Evolutionary conservation across 2,888 invertebrate species (phyloP), one percentile per base, ranked within the genome.

Genomic region (Cheilosia vernalis): DNA sequence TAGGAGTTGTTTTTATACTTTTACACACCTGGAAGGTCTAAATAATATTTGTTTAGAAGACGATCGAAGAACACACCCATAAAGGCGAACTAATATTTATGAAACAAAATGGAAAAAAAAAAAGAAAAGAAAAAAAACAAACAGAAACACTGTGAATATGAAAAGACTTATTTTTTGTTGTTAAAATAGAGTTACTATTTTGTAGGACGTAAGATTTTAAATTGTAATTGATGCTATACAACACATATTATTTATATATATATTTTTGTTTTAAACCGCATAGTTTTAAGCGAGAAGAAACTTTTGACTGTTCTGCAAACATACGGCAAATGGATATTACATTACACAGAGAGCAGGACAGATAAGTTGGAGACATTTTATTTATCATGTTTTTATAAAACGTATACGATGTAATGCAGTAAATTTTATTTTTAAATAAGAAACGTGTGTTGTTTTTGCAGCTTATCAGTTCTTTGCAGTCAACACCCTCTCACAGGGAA

Each of bases 91-190:
- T 17, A 17, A 9, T 2, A 17, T 47, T 47, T 17, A 47, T 37
- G 30, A 7, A 30, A 30, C 7, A 9, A 9, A 30, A 30, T 7
- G 30, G 2, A 30, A 30, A 30, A 9, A 1, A 30, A 4, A 30
- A 30, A 9, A 7, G 9, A 49, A 83, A 83, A 83, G 58, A 77
- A 82, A 85, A 82, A 9, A 55, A 81, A 85, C 87, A 89, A 87
- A 89, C 79, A 87, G 88, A 80, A 47, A 89, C 89, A 90, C 90
- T 90, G 90, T 90, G 90, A 90, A 90, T 90, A 89, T 88, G 88
- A 90, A 90, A 90, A 90, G 90, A 90, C 90, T 90, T 90, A 90
- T 90, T 88, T 87, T 74, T 87, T 87, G 64, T 81, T 76, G 84
- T 74, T 80, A 81, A 37, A 21, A 66, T 76, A 81, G 58, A 80